Percentiles rank a stretch among this genome's conserved stretches.
phyloP scores from a whole-genome alignment of 1,140 invertebrate genomes.

The Stegodyphus dumicola region DNA sequence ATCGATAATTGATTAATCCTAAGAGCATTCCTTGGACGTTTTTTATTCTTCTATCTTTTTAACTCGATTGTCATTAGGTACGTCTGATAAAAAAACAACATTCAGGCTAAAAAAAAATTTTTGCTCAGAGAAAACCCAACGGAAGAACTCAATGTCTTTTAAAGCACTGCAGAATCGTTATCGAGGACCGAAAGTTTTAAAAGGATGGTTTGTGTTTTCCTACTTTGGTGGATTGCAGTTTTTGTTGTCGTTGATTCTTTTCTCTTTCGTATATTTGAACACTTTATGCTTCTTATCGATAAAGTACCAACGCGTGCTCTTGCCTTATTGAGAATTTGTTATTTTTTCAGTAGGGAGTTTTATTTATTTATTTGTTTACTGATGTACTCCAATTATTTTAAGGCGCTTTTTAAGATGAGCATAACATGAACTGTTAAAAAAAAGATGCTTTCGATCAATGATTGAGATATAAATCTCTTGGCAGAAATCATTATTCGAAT shows the following conservation, averaged over 20 bases:
- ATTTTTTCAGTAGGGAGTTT: no score
- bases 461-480: no score
- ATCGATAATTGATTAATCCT: conserved; percentile 58
- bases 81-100: neutral
- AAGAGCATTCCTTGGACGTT: conserved; percentile 25
- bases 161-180: conserved; percentile 31
- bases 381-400: no score
- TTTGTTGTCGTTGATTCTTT: neutral
- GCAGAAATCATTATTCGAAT: no score
- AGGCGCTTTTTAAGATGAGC: no score
- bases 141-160: conserved; percentile 23
- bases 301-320: neutral
- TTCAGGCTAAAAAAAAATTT: neutral
- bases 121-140: neutral
- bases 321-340: no score
- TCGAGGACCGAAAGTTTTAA: conserved; percentile 12
- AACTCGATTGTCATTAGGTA: conserved; percentile 53
- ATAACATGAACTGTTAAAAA: no score
- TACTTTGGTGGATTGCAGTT: neutral
- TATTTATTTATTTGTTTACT: no score
- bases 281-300: neutral
- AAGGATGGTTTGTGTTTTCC: neutral
- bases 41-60: conserved; percentile 31
- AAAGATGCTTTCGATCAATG: no score
- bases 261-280: neutral